phyloP scores from a whole-genome alignment of 1,140 invertebrate genomes.

The Meloidogyne hapla region DNA sequence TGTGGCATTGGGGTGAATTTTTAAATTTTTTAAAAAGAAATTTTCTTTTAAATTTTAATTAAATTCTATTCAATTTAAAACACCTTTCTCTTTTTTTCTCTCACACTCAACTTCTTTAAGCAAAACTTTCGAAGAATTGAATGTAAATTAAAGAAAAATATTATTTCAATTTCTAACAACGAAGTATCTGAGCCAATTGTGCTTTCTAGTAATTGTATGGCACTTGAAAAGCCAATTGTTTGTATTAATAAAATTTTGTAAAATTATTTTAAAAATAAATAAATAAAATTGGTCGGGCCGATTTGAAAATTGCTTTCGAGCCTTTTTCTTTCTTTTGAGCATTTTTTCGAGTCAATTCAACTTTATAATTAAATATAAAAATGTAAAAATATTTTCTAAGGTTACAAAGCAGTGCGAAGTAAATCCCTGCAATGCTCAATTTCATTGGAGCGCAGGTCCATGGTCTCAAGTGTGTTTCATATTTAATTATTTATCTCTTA shows the following conservation, averaged over 20 bases:
- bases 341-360: too few species aligned
- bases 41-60: constrained; percentile 31
- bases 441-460: constrained; percentile 53
- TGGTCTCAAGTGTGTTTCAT: constrained; percentile 46
- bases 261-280: background rate
- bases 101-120: too few species aligned
- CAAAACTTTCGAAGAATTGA: constrained; percentile 55
- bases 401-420: constrained; percentile 51
- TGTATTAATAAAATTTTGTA: background rate
- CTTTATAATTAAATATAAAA: too few species aligned
- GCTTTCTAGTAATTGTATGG: constrained; percentile 48
- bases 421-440: constrained; percentile 51
- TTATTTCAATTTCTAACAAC: background rate
- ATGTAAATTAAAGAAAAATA: constrained; percentile 42
- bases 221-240: constrained; percentile 53
- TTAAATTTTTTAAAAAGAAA: constrained; percentile 42
- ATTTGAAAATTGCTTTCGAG: too few species aligned
- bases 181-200: constrained; percentile 44
- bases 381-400: background rate
- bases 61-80: too few species aligned
- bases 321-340: too few species aligned
- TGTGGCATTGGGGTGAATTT: constrained; percentile 10
- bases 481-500: too few species aligned
- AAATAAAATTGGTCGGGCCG: too few species aligned
- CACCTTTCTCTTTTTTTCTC: too few species aligned